Percentiles rank a stretch among this genome's conserved stretches.
Conservation (phyloP, 1,140 invertebrate species). For the Branchinecta lynchi region DNA sequence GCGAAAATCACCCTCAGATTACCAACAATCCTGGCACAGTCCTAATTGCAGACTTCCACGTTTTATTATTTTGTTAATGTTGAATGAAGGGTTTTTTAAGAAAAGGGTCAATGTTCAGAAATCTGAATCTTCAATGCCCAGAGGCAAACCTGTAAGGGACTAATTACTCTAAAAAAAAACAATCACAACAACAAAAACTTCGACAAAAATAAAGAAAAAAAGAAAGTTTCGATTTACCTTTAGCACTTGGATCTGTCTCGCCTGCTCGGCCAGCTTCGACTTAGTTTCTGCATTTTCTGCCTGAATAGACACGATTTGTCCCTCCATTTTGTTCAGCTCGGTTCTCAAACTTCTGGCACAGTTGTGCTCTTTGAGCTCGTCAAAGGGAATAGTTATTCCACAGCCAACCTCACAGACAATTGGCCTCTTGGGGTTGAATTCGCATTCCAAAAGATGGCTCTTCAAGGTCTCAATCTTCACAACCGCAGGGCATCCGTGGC, state of each 20-base stretch:
- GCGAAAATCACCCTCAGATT: no score
- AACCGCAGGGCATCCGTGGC: slow-evolving; percentile 64
- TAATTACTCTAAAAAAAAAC: no score
- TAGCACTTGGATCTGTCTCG: slow-evolving; percentile 65
- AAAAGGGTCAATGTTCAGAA: no score
- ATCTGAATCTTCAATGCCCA: no score
- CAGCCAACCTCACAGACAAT: slow-evolving; percentile 83
- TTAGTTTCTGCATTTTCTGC: slow-evolving; percentile 68
- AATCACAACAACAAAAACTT: no score
- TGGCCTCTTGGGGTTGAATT: slow-evolving; percentile 83
- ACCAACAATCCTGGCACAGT: no score
- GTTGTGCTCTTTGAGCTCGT: slow-evolving; percentile 85
- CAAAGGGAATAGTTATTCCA: slow-evolving; percentile 81
- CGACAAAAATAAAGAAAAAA: no score
- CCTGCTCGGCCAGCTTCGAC: slow-evolving; percentile 71
- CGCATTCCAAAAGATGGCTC: slow-evolving; percentile 75
- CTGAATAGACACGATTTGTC: slow-evolving; percentile 67
- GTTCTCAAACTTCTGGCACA: slow-evolving; percentile 72
- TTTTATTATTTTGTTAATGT: no score
- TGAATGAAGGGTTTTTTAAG: no score
- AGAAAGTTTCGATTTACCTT: slow-evolving; percentile 45
- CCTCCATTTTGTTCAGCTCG: slow-evolving; percentile 67
- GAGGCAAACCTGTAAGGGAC: no score
- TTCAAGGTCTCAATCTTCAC: slow-evolving; percentile 70
- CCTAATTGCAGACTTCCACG: no score